Conservation (phyloP, 2,113 vertebrate species). For the Excalfactoria chinensis region DNA sequence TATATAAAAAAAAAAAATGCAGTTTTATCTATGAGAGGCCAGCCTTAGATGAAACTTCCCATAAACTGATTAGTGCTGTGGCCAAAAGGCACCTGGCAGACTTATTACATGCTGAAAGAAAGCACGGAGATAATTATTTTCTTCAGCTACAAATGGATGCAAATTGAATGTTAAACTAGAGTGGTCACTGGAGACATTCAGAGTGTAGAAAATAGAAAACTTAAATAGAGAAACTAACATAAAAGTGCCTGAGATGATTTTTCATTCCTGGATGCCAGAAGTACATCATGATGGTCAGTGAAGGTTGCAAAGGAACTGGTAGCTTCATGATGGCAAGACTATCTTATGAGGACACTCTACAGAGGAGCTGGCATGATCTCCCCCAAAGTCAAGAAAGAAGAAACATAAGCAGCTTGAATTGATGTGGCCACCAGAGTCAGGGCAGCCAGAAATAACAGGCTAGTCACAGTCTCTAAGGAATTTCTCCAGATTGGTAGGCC, state of each 20-base stretch:
- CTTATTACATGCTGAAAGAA: constrained; percentile 9
- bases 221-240: background rate
- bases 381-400: background rate
- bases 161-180: constrained; percentile 39
- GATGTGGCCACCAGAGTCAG: background rate
- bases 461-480: background rate
- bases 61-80: constrained; percentile 23
- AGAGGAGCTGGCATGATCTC: background rate
- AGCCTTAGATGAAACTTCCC: constrained; percentile 14
- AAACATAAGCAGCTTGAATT: background rate
- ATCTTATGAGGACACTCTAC: background rate
- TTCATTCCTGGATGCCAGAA: background rate
- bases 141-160: constrained; percentile 40
- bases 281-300: background rate
- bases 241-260: constrained; percentile 19
- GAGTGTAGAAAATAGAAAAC: constrained; percentile 11
- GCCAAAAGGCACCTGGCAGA: constrained; percentile 47
- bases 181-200: background rate
- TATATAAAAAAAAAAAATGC: background rate
- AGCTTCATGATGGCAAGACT: background rate
- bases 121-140: constrained; percentile 30
- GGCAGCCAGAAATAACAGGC: background rate
- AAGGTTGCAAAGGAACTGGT: background rate
- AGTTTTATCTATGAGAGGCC: background rate
- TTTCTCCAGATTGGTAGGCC: background rate